Base-by-base conservation (phyloP, 2,797 vertebrate species). In the Sebastes dallii region DNA sequence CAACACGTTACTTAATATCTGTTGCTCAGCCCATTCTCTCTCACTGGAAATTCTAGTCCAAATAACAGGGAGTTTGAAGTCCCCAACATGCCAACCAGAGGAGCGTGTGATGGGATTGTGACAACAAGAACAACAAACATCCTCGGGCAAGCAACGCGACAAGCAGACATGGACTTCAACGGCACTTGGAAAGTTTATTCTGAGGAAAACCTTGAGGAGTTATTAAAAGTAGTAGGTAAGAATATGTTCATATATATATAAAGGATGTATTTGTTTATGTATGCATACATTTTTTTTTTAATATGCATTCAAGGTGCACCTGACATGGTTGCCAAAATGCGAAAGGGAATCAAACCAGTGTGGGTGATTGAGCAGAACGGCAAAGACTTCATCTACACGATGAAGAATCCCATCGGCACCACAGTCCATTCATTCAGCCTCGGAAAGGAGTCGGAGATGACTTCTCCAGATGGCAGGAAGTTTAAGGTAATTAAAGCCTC, bases 171-270 rank as follows among this genome's bases (percentile, higher is more conserved):
- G 96, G 95, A 96, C 3, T 97, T 97, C 78, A 85, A 2, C 0
- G 97, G 97, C 71, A 96, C 95, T 4, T 98, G 97, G 97, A 90
- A 97, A 52, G 94, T 97, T 83, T 95, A 96, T 11, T 77, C 83
- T 10, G 96, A 98, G 70, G 95, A 96, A 65, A 97, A 97, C 73
- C 91, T 95, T 0, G 96, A 97, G 50, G 92, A 92, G 4, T 97
- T 98, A 62, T 91, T 98, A 70, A 95, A 94, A 90, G 92, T 81
- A 25, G 36, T 95, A 0, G 93, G 96, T 96, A 67, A 94, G 90
- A 65, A 8, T 18, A 5, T 16, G 13, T 2, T 29, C 1, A 8
- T 8, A 18, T 66, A 6, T 8, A 14, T 36, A 14, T 64, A 6
- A 39, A 22, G 0, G 9, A 25, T 50, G 18, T 1, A 10, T 39